A percentile compares a stretch with the other conserved stretches of the same genome.
phyloP scores from a whole-genome alignment of 2,797 vertebrate genomes.

The Potorous gilbertii region DNA sequence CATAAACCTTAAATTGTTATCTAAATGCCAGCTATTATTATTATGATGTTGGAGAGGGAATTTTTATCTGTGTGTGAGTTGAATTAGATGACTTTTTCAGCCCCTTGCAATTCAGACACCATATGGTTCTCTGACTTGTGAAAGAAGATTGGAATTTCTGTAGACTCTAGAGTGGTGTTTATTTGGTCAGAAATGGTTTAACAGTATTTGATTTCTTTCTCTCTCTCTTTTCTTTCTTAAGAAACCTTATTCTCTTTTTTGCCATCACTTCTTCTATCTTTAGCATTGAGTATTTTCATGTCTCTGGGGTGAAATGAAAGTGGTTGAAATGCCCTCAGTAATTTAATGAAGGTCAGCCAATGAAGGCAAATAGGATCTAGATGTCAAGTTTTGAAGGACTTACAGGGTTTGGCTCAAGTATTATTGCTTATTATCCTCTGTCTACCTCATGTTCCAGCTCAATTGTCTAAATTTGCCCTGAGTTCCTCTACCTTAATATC shows the following conservation, averaged over 20 bases:
- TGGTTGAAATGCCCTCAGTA: background rate
- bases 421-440: background rate
- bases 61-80: background rate
- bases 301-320: background rate
- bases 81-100: background rate
- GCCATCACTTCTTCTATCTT: background rate
- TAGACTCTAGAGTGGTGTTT: background rate
- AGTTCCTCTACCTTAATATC: background rate
- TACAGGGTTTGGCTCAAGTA: background rate
- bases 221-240: background rate
- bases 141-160: background rate
- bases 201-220: background rate
- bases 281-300: background rate
- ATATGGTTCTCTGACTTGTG: background rate
- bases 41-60: background rate
- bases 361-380: background rate
- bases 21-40: background rate
- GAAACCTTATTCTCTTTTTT: background rate
- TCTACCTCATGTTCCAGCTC: background rate
- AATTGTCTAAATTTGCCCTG: background rate
- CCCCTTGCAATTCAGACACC: background rate
- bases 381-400: background rate
- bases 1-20: background rate
- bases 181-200: background rate
- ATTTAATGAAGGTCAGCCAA: background rate